Percentiles rank a stretch among this genome's conserved stretches.
Conservation (phyloP, 1,140 invertebrate species). For the Hypsibius dujardini region DNA sequence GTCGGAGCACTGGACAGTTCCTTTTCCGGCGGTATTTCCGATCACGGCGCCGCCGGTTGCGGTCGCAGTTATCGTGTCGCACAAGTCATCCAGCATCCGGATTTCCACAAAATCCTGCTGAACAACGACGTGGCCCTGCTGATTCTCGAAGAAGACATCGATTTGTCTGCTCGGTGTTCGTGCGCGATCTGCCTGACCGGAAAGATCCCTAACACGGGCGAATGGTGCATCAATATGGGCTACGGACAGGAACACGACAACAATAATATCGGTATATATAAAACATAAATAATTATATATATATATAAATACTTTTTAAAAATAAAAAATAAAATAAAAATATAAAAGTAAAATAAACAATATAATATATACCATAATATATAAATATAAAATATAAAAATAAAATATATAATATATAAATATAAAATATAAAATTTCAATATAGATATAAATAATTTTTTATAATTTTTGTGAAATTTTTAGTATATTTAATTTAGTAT, state of each 20-base stretch:
- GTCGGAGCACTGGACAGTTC: neutral
- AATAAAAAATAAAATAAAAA: too few relatives aligned
- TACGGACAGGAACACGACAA: neutral
- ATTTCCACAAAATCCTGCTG: constrained; percentile 49
- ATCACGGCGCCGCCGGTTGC: neutral
- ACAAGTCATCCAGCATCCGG: constrained; percentile 45
- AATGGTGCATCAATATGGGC: constrained; percentile 12
- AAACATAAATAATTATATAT: too few relatives aligned
- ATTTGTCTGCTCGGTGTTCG: neutral
- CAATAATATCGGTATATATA: too few relatives aligned
- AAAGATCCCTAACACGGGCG: neutral
- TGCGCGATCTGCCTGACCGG: neutral
- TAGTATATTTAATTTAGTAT: too few relatives aligned
- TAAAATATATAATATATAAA: too few relatives aligned
- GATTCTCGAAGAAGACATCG: constrained; percentile 37
- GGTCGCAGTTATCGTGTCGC: constrained; percentile 34
- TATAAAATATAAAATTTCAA: too few relatives aligned
- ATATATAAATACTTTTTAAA: too few relatives aligned
- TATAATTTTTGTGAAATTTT: too few relatives aligned
- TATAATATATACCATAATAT: too few relatives aligned
- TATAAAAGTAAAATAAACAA: too few relatives aligned
- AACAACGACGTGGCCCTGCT: constrained; percentile 65
- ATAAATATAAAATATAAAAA: too few relatives aligned
- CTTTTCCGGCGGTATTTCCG: neutral
- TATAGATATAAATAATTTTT: too few relatives aligned